Percentiles rank a stretch among this genome's conserved stretches.
These are phyloP conservation scores for Clupea harengus DNA, from an alignment of 2,113 vertebrate genomes.

Conservation along the genomic window DNA sequence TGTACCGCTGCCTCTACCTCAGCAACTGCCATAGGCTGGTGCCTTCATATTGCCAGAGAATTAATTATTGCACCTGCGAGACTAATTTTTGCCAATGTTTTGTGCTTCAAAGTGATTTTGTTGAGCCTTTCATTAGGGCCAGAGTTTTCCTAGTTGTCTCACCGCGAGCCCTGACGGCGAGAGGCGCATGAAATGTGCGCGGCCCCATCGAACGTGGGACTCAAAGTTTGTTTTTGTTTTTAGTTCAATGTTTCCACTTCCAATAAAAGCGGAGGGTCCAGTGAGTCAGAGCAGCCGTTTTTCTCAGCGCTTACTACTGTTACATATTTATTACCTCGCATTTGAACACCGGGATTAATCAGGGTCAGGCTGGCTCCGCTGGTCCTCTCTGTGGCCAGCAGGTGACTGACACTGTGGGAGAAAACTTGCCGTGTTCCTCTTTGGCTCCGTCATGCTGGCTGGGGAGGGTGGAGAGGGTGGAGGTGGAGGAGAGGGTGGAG, in stretches of 20 bases:
- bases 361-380: neutral
- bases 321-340: neutral
- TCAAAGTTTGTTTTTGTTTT: slow-evolving; percentile 16
- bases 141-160: slow-evolving; percentile 4
- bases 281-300: neutral
- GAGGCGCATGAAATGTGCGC: neutral
- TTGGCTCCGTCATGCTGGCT: neutral
- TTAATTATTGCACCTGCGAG: slow-evolving; percentile 13
- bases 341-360: neutral
- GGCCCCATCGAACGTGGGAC: neutral
- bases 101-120: slow-evolving; percentile 8
- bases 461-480: neutral
- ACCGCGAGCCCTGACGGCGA: neutral
- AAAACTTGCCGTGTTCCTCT: neutral
- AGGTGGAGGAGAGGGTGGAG: neutral
- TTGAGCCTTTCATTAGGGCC: neutral
- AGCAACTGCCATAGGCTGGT: neutral
- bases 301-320: neutral
- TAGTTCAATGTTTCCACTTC: neutral
- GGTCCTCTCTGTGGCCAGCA: neutral
- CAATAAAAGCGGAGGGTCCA: neutral
- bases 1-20: neutral
- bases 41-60: neutral
- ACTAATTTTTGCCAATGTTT: neutral
- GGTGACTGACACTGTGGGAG: slow-evolving; percentile 1